Evolutionary conservation across 2,888 invertebrate genomes (phyloP).

Genomic region (Tetropium fuscum): DNA sequence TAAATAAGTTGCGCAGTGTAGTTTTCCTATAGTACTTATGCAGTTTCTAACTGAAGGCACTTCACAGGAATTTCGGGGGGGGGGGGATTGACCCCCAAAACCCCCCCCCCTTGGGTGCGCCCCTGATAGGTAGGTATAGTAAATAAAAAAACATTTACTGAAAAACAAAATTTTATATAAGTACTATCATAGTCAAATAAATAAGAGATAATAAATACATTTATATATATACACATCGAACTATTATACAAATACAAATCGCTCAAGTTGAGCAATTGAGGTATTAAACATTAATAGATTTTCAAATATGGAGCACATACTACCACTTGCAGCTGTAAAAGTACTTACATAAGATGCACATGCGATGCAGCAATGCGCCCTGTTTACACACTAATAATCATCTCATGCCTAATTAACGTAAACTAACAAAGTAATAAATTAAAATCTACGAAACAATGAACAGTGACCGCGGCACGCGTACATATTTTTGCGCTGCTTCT

Average conservation of each 20-base stretch:
- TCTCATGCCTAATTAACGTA: background rate
- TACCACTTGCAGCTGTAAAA: background rate
- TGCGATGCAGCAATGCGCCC: background rate
- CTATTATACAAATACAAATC: constrained; percentile 4
- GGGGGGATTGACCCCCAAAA: too few relatives aligned
- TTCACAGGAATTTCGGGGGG: too few relatives aligned
- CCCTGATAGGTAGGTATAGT: too few relatives aligned
- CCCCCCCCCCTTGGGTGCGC: too few relatives aligned
- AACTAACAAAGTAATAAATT: background rate
- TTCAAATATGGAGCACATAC: background rate
- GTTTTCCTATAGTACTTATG: background rate
- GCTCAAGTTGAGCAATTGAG: background rate
- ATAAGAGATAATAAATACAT: constrained; percentile 34
- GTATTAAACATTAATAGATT: background rate
- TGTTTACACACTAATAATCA: background rate
- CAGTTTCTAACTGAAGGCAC: background rate
- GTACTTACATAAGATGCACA: background rate
- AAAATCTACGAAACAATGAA: background rate
- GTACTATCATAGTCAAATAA: constrained; percentile 28
- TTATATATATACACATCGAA: constrained; percentile 20
- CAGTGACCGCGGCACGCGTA: background rate
- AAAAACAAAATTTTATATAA: constrained; percentile 14
- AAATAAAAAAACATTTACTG: background rate
- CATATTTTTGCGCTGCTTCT: constrained; percentile 7
- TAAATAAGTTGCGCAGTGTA: background rate